Evolutionary conservation across 2,888 invertebrate genomes (phyloP), one percentile per base, ranked within the genome.

Genomic region (Carabus problematicus): DNA sequence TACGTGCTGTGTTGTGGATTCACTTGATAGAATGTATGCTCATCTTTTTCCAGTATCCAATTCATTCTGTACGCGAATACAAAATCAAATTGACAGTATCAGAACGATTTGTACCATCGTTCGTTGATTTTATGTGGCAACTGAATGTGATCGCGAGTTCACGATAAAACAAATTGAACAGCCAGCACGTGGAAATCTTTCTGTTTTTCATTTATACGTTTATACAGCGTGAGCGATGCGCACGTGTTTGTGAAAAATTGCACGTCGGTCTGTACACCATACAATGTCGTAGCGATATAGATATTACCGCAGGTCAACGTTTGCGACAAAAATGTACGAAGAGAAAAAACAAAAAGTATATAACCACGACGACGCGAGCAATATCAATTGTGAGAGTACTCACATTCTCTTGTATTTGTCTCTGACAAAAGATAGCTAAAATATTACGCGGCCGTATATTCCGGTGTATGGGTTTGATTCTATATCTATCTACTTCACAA

Each of bases 351-450:
- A 29, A 19, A 18, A 18, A 19, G 8, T 52, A 6, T 16, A 52
- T 11, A 54, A 18, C 18, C 54, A 14, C 18, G 18, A 19, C 29
- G 54, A 54, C 29, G 54, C 29, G 54, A 42, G 12, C 62, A 52
- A 52, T 63, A 63, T 63, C 62, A 63, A 63, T 63, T 63, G 62
- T 63, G 40, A 9, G 62, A 40, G 62, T 63, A 63, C 52, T 18
- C 19, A 16, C 11, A 18, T 12, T 18, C 52, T 40, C 12, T 8
- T 18, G 29, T 29, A 47, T 63, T 63, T 63, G 62, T 63, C 62
- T 52, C 52, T 63, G 62, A 63, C 62, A 63, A 52, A 52, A 52
- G 40, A 49, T 59, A 40, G 41, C 52, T 41, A 40, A 52, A 63
- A 63, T 49, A 63, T 63, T 41, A 11, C 16, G 52, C 19, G 18